These are phyloP conservation scores for Loriculus beryllinus DNA, from an alignment of 2,797 vertebrate species.

Conservation along the genomic window DNA sequence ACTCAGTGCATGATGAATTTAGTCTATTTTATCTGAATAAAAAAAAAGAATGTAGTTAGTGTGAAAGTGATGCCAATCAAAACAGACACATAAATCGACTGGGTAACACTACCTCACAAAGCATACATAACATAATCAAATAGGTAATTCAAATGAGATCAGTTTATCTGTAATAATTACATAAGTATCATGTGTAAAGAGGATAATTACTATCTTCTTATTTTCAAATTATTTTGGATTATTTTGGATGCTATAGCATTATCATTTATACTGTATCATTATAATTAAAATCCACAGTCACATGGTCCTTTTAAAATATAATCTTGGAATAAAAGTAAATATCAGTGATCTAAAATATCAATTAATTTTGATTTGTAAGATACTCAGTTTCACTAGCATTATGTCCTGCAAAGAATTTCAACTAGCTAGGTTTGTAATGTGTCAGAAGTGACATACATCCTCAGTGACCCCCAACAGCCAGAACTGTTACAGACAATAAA, in stretches of 20 bases:
- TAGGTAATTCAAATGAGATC: conserved; percentile 53
- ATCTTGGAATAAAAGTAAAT: background rate
- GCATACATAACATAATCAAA: conserved; percentile 48
- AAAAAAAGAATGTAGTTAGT: conserved; percentile 49
- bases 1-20: conserved; percentile 65
- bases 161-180: conserved; percentile 58
- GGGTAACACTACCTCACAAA: conserved; percentile 26
- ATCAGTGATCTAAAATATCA: background rate
- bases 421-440: background rate
- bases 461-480: background rate
- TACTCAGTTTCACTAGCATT: background rate
- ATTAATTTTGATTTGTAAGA: background rate
- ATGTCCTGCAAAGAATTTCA: background rate
- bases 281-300: background rate
- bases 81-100: conserved; percentile 36
- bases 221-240: conserved; percentile 33
- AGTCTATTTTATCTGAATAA: conserved; percentile 62
- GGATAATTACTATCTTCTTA: conserved; percentile 24
- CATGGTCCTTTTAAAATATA: background rate
- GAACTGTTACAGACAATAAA: background rate
- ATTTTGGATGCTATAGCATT: background rate
- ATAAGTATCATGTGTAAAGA: conserved; percentile 6
- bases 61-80: conserved; percentile 65
- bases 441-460: background rate
- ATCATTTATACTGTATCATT: background rate